Evolutionary conservation across 2,113 vertebrate genomes (phyloP), one percentile per base, ranked within the genome.

Genomic region (Heterochromis multidens): DNA sequence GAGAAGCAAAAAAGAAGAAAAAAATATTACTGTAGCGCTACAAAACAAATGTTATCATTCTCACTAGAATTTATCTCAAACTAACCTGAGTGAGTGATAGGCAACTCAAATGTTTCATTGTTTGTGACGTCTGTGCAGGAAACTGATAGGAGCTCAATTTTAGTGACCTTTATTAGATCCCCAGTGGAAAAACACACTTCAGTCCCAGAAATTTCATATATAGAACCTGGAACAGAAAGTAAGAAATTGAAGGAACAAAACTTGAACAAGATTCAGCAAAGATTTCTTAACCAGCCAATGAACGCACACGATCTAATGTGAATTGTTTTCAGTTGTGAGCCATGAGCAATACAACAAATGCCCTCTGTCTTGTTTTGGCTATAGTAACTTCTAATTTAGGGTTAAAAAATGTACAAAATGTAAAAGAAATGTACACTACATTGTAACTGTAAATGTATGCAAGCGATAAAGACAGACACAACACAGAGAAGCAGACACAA

Each of bases 151-250:
- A 97, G 95, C 16, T 91, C 81, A 14, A 96, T 13, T 2, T 67
- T 80, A 21, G 90, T 95, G 31, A 98, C 84, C 90, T 98, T 98
- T 43, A 98, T 85, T 54, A 99, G 92, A 93, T 99, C 98, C 1
- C 98, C 97, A 1, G 97, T 98, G 3, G 97, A 98, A 61, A 99
- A 96, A 87, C 96, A 97, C 70, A 98, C 97, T 79, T 99, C 97
- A 1, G 87, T 96, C 6, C 98, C 98, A 1, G 93, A 95, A 12
- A 99, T 85, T 94, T 99, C 98, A 5, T 99, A 98, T 77, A 99
- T 27, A 0, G 97, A 98, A 3, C 97, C 98, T 99, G 86, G 76
- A 72, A 90, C 4, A 35, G 61, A 85, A 79, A 79, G 54, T 9
- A 12, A 63, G 4, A 57, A 29, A 58, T 9, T 1, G 19, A 33